phyloP scores from a whole-genome alignment of 2,888 invertebrate genomes.

The Gymnoscelis rufifasciata region DNA sequence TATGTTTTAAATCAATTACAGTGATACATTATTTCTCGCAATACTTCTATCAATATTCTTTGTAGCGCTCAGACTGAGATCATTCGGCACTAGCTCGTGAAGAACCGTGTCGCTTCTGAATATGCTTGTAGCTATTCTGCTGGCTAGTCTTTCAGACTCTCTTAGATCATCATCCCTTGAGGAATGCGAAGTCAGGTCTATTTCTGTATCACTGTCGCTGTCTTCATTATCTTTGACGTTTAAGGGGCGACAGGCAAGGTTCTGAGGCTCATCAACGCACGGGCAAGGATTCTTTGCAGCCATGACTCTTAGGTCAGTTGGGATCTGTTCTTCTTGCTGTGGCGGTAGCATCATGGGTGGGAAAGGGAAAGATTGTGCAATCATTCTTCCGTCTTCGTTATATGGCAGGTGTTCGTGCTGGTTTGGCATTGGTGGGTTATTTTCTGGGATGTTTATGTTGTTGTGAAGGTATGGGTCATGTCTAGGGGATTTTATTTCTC shows the following conservation, averaged over 20 bases:
- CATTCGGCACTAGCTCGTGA: constrained; percentile 71
- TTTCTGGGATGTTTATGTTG: constrained; percentile 46
- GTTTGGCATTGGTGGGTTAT: constrained; percentile 37
- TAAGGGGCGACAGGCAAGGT: constrained; percentile 60
- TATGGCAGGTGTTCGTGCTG: constrained; percentile 53
- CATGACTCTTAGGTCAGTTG: constrained; percentile 66
- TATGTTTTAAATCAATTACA: constrained; percentile 35
- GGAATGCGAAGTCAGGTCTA: constrained; percentile 72
- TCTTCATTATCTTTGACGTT: constrained; percentile 53
- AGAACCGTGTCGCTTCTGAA: constrained; percentile 67
- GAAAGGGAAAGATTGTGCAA: constrained; percentile 58
- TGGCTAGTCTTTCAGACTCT: constrained; percentile 65
- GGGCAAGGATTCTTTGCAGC: constrained; percentile 57
- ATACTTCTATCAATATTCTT: constrained; percentile 52
- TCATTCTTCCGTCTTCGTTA: constrained; percentile 57
- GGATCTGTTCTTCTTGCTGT: constrained; percentile 57
- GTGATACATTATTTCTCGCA: constrained; percentile 54
- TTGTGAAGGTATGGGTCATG: constrained; percentile 60
- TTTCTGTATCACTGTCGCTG: constrained; percentile 72
- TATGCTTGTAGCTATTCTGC: constrained; percentile 67
- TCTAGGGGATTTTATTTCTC: constrained; percentile 58
- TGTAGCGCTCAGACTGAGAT: constrained; percentile 62
- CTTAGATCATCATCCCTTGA: constrained; percentile 71
- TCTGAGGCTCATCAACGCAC: constrained; percentile 61
- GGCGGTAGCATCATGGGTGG: constrained; percentile 56